Evolutionary conservation across 2,113 vertebrate species (phyloP), one percentile per base, ranked within the genome.

Genomic region (Saccopteryx leptura): DNA sequence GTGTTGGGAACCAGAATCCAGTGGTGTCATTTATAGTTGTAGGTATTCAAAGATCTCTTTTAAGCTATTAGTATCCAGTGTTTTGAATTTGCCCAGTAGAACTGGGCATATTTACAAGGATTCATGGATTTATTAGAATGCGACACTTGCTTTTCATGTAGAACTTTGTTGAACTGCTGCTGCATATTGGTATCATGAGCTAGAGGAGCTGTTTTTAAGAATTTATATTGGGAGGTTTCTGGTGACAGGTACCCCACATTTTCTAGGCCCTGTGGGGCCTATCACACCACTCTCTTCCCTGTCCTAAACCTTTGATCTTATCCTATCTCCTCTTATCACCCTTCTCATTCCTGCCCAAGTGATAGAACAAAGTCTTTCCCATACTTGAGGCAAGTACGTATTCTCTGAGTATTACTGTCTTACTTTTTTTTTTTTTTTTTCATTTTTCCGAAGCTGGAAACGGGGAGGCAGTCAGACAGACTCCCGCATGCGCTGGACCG

Each of bases 101-200:
- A 85, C 54, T 66, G 48, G 46, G n/a, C 31, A 66, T 93, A 58
- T 91, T 84, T 84, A 28, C 1, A 28, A 80, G 19, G 54, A 76
- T 65, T 91, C 26, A 48, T 71, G 60, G 7, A 21, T 79, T 91
- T 17, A 79, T 75, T 93, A 28, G 31, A 65, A 48, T 65, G 12
- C 58, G 78, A 93, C 24, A 21, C 18, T 93, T 18, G 5, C 46
- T 91, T 90, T 88, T 88, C 63, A 60, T 60, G 78, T 83, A 68
- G 60, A 46, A n/a, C 9, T 86, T 83, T 82, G 33, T 33, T 83
- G 31, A 88, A 26, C 28, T 71, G 8, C n/a, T 78, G 4, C 21
- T 26, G 11, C 46, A 12, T 26, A 63, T 75, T 75, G 56, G 46
- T 74, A 39, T 91, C 54, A 48, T 23, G 50, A 48, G 31, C 72